Percentiles rank a stretch among this genome's conserved stretches.
Evolutionary conservation across 2,113 vertebrate species (phyloP).

Genomic region (Scomber japonicus): DNA sequence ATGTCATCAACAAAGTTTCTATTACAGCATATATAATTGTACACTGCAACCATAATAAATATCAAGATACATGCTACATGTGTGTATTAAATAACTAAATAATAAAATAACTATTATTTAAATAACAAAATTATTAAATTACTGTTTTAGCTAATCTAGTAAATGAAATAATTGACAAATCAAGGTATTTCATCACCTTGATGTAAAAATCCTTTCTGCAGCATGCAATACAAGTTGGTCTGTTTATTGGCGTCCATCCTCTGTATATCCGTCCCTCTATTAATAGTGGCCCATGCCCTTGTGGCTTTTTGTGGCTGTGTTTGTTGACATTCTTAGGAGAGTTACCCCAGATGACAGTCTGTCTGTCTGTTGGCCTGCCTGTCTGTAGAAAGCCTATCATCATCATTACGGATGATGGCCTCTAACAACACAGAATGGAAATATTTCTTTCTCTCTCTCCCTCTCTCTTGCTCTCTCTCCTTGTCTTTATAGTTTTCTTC

Average conservation of each 20-base stretch:
- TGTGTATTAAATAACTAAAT: not conserved
- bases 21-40: not conserved
- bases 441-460: conserved; percentile 1
- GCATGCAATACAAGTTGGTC: not conserved
- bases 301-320: conserved; percentile 23
- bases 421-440: conserved; percentile 49
- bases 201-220: not conserved
- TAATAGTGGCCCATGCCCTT: not conserved
- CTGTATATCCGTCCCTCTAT: not conserved
- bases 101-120: no score
- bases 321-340: conserved; percentile 24
- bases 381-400: conserved; percentile 39
- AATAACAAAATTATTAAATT: no score
- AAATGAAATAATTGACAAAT: not conserved
- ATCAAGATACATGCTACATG: no score
- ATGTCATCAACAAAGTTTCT: not conserved
- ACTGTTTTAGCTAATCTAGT: not conserved
- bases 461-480: not conserved
- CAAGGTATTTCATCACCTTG: not conserved
- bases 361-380: not conserved
- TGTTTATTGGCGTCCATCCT: not conserved
- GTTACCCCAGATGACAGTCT: conserved; percentile 24
- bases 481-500: conserved; percentile 20
- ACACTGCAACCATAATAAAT: not conserved
- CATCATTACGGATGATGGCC: conserved; percentile 53